Conservation (phyloP, 2,888 invertebrate species). For the Sarcophaga carnaria region DNA sequence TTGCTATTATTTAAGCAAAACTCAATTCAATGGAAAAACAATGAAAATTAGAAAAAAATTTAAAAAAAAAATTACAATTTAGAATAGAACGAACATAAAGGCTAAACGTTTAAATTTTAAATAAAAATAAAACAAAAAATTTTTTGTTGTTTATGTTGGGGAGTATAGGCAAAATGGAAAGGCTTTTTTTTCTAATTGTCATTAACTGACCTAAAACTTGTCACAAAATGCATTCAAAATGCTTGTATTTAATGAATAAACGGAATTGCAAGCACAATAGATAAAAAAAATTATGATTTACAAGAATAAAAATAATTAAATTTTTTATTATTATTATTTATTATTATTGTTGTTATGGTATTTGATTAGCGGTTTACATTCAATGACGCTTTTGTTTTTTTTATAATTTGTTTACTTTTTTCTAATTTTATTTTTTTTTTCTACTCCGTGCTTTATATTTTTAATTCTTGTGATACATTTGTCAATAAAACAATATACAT, state of each 20-base stretch:
- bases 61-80: not conserved
- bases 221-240: no score
- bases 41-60: constrained; percentile 17
- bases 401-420: not conserved
- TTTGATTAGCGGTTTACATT: not conserved
- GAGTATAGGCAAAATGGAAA: no score
- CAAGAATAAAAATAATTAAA: not conserved
- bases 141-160: not conserved
- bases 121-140: not conserved
- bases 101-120: not conserved
- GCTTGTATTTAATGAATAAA: no score
- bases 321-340: not conserved
- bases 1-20: not conserved
- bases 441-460: not conserved
- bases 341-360: not conserved
- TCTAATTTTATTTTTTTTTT: not conserved
- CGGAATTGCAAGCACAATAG: not conserved
- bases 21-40: constrained; percentile 17
- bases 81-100: not conserved
- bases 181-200: no score
- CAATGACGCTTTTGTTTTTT: not conserved
- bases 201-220: no score
- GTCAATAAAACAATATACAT: not conserved
- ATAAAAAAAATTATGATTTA: not conserved
- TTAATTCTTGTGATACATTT: not conserved